phyloP scores from a whole-genome alignment of 2,888 invertebrate genomes.

The Limnephilus rhombicus region DNA sequence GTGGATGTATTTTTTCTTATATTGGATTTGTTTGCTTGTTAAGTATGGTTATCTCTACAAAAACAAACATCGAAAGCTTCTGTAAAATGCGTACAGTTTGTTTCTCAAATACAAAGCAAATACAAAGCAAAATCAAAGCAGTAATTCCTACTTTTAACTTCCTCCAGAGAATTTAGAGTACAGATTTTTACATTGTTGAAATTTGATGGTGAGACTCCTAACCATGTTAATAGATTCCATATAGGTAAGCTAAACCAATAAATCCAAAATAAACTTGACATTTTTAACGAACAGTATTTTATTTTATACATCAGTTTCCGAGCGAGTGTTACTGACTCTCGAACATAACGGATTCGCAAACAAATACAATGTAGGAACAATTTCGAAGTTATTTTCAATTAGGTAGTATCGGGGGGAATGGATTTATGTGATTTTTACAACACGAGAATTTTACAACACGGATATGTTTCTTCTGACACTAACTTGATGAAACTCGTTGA shows the following conservation, averaged over 20 bases:
- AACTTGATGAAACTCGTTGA: conserved; percentile 4
- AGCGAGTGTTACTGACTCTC: background rate
- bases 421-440: conserved; percentile 45
- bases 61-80: no score
- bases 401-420: background rate
- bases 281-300: background rate
- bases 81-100: no score
- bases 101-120: no score
- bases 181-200: background rate
- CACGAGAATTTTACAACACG: background rate
- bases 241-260: background rate
- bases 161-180: background rate
- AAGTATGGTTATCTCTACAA: no score
- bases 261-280: background rate
- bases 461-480: background rate
- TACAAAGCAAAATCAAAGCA: no score
- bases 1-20: no score
- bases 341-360: conserved; percentile 9
- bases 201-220: background rate
- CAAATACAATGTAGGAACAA: conserved; percentile 14
- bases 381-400: conserved; percentile 39
- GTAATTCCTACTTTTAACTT: background rate
- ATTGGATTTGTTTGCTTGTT: no score
- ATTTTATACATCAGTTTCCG: background rate
- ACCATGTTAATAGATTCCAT: background rate